Base-by-base conservation (phyloP, 30 jellyfish, hydroid and myxozoan genomes). In the Catostylus mosaicus region DNA sequence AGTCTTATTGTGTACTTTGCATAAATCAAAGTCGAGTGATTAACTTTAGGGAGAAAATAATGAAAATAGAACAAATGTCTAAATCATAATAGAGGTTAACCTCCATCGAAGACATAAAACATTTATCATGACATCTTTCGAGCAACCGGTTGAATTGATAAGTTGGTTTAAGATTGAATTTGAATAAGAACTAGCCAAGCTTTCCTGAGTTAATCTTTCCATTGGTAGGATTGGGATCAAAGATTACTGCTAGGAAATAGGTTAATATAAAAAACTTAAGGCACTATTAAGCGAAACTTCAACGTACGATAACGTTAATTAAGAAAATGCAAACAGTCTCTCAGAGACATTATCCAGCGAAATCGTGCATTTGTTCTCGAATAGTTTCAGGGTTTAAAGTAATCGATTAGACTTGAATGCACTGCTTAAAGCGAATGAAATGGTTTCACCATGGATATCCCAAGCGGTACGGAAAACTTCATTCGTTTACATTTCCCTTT, bases 391-490 rank as follows among this genome's bases (percentile, higher is more conserved):
- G 20, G 20, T 40, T 5, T 14, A 14, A 7, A 40, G 54, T 40
- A 40, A 40, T 40, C 54, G 11, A 40, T 14, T 40, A 14, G 14
- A 7, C 7, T 40, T 5, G 7, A 40, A 5, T 14, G 54, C 54
- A 6, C 8, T 43, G 14, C 8, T 16, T 43, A 9, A 6, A 6
- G 16, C 0, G 54, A 6, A 43, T 43, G 63, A n/a, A 6, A 52
- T 26, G n/a, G 26, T 2, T 59, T 77, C 88, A 37, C 88, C 88
- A 77, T 77, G 88, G 88, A 57, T 77, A 77, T 77, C 14, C 66
- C 33, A 12, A 27, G 30, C 51, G 68, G 33, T 33, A 32, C 78
- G 88, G 61, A 77, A 54, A 51, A 77, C 66, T 70, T 77, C 72
- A 9, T 22, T 32, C 36, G 78, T 24, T 77, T 60, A 22, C 52